Conservation (phyloP, 2,113 vertebrate genomes). For the Etia nguti region DNA sequence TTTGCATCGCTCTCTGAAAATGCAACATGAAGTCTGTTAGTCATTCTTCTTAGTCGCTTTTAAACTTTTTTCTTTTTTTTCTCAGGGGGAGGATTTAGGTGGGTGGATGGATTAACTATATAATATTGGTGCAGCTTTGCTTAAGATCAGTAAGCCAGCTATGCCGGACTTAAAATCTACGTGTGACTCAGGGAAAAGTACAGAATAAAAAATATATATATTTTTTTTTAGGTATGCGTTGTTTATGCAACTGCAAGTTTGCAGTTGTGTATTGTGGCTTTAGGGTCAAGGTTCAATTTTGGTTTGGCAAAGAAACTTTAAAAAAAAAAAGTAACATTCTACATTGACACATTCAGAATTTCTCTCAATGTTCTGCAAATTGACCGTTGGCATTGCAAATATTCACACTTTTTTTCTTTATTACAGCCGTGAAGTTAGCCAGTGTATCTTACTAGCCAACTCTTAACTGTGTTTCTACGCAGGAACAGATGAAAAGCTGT, state of each 20-base stretch:
- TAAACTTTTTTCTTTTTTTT: constrained; percentile 2
- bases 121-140: not conserved
- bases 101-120: constrained; percentile 7
- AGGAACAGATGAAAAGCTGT: not conserved
- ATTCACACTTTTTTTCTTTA: not conserved
- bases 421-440: not conserved
- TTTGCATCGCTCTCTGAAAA: constrained; percentile 10
- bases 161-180: not conserved
- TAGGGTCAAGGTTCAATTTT: not conserved
- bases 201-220: not conserved
- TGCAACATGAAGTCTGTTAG: constrained; percentile 3
- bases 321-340: not conserved
- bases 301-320: too few relatives aligned
- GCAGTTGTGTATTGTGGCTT: not conserved
- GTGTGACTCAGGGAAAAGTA: not conserved
- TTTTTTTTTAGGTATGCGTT: not conserved
- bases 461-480: not conserved
- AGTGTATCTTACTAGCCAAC: not conserved
- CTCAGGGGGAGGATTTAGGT: not conserved
- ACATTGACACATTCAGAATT: not conserved
- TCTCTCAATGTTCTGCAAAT: not conserved
- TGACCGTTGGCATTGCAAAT: not conserved
- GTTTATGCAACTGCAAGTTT: too few relatives aligned
- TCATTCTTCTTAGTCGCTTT: not conserved
- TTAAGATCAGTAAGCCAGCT: not conserved